Conservation (phyloP, 2,113 vertebrate species). For the Alligator sinensis region DNA sequence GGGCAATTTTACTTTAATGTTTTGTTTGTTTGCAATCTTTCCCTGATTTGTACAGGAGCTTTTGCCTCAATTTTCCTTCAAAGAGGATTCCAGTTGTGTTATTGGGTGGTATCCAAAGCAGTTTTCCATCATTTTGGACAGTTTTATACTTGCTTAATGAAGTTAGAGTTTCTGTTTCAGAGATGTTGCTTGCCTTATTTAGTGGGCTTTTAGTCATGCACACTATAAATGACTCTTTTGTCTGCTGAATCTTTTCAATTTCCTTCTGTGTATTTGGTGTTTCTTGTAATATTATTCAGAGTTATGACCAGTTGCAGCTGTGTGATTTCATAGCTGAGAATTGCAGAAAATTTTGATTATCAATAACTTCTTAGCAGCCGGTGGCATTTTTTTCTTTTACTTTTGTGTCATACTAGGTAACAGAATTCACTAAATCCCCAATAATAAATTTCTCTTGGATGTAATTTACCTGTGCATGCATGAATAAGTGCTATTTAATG, state of each 20-base stretch:
- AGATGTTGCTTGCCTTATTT: constrained; percentile 56
- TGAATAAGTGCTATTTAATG: background rate
- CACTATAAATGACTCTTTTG: constrained; percentile 16
- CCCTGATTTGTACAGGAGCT: constrained; percentile 56
- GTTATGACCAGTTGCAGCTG: constrained; percentile 35
- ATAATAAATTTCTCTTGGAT: background rate
- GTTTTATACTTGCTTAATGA: constrained; percentile 75
- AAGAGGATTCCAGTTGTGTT: constrained; percentile 66
- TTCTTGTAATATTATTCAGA: constrained; percentile 32
- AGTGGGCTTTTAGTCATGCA: constrained; percentile 50
- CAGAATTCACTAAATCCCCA: background rate
- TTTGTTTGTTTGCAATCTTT: constrained; percentile 70
- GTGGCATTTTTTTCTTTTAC: background rate
- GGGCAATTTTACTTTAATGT: constrained; percentile 74
- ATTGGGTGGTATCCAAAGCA: constrained; percentile 62
- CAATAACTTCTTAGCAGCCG: background rate
- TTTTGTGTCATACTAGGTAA: background rate
- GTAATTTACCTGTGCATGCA: background rate
- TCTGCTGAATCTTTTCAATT: constrained; percentile 44
- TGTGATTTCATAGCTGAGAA: constrained; percentile 22
- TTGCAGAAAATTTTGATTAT: constrained; percentile 25
- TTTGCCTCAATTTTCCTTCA: constrained; percentile 69
- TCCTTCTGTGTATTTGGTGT: background rate
- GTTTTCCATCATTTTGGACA: constrained; percentile 73
- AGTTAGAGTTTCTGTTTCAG: constrained; percentile 62